Evolutionary conservation across 2,888 invertebrate species (phyloP).

Genomic region (Leuctra nigra): DNA sequence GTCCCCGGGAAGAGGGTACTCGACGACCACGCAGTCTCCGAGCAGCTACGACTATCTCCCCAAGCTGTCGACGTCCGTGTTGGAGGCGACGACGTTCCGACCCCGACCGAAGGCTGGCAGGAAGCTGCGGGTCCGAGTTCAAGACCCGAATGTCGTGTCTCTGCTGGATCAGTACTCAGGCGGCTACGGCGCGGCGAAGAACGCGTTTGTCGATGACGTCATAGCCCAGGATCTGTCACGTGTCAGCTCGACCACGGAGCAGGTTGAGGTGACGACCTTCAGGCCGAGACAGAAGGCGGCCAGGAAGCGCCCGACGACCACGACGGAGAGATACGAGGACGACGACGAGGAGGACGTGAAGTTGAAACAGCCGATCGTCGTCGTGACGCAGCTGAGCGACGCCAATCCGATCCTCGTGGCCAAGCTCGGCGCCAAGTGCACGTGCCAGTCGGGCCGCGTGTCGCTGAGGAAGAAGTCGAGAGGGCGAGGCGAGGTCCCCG

Average conservation of each 20-base stretch:
- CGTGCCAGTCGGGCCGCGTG: constrained; percentile 49
- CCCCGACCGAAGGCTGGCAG: neutral
- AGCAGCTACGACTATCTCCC: neutral
- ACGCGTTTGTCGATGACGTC: constrained; percentile 24
- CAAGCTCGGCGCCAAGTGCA: constrained; percentile 67
- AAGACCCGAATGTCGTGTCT: constrained; percentile 12
- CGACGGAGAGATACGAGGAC: neutral
- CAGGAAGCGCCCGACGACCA: constrained; percentile 18
- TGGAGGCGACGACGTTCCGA: constrained; percentile 3
- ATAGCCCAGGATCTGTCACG: constrained; percentile 14
- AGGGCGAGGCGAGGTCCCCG: neutral
- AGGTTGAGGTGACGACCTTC: constrained; percentile 15
- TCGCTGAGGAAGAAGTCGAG: constrained; percentile 42
- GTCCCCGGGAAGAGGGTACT: neutral
- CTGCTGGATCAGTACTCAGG: constrained; percentile 27
- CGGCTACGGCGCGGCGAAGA: constrained; percentile 22
- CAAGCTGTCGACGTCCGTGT: neutral
- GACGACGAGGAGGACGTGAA: constrained; percentile 24
- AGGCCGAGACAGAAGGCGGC: constrained; percentile 10
- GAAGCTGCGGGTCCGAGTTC: neutral
- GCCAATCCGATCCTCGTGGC: constrained; percentile 62
- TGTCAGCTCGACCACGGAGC: neutral
- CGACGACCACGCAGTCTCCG: neutral
- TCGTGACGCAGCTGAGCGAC: constrained; percentile 52
- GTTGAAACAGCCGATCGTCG: constrained; percentile 32